Base-by-base conservation (phyloP, 2,888 invertebrate genomes). In the Invenusta paracnida region DNA sequence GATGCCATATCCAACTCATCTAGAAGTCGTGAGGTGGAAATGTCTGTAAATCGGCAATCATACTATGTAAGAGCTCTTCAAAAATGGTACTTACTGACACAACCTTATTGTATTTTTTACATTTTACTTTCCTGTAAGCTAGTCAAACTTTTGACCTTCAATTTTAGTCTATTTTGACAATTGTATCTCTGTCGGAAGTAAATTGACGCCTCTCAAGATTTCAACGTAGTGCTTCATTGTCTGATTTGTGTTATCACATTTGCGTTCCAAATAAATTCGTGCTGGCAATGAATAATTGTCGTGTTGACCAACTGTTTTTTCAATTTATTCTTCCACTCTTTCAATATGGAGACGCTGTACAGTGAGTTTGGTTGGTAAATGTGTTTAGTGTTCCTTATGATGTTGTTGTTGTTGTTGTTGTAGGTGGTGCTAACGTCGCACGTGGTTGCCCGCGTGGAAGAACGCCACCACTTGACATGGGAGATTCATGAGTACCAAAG, bases 31-130 rank as follows among this genome's bases (percentile, higher is more conserved):
- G 73, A 73, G 27, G 2, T 23, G 73, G 73, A 25, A 73, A 73
- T 23, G 73, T 73, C 73, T 73, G 73, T 73, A 73, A 73, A 73
- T 73, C 73, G 73, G 73, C 73, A 73, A 73, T 73, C 73, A 25
- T 5, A 25, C 73, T n/a, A 73, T 73, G 73, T 23, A 73, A 73
- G 23, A 73, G 73, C 27, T 73, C 27, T 73, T 73, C 73, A 73
- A 73, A 73, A 73, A 23, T 23, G 11, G 73, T 73, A 73, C 73
- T 48, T 48, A 48, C 48, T 48, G 48, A 48, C 17, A 17, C 48
- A 13, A 73, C 73, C 23, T 73, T 23, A 73, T 73, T 25, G 23
- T 23, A 73, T 73, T 23, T 73, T 73, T 73, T 23, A 73, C 73
- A 13, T 73, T 23, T 25, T 73, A 2, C 27, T 73, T 48, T 73